Conservation (phyloP, 2,797 vertebrate genomes). For the Chelidonichthys spinosus region DNA sequence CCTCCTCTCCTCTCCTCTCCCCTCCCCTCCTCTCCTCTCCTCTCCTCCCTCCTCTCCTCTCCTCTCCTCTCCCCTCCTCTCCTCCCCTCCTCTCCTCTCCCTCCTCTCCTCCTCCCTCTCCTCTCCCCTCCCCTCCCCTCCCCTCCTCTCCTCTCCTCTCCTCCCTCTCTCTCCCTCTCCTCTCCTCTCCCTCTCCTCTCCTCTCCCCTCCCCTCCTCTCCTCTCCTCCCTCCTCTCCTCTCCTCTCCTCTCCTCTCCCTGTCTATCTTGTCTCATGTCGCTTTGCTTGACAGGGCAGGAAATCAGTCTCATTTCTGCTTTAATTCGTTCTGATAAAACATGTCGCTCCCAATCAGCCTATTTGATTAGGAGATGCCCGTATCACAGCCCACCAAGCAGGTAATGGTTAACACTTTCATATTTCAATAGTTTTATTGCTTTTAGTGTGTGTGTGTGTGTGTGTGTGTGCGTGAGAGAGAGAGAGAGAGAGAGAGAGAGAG, state of each 20-base stretch:
- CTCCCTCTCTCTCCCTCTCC: slow-evolving; percentile 13
- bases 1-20: not conserved
- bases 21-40: too few relatives aligned
- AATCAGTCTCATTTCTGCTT: slow-evolving; percentile 82
- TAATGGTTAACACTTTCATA: slow-evolving; percentile 72
- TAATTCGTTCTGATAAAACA: slow-evolving; percentile 84
- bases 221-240: slow-evolving; percentile 3
- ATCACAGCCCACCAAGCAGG: slow-evolving; percentile 73
- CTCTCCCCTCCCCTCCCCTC: not conserved
- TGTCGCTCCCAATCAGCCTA: slow-evolving; percentile 81
- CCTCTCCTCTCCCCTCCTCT: too few relatives aligned
- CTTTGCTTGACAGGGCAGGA: slow-evolving; percentile 79
- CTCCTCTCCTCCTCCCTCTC: too few relatives aligned
- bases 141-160: not conserved
- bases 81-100: too few relatives aligned
- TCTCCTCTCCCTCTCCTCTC: slow-evolving; percentile 18
- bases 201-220: slow-evolving; percentile 20
- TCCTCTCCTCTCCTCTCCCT: slow-evolving; percentile 19
- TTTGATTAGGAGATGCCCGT: slow-evolving; percentile 77
- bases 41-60: not conserved
- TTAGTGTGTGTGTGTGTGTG: slow-evolving; percentile 26
- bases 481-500: slow-evolving; percentile 7
- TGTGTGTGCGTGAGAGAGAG: too few relatives aligned
- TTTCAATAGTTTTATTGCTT: slow-evolving; percentile 47
- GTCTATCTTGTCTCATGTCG: slow-evolving; percentile 52